Conservation (phyloP, 2,888 invertebrate genomes). For the Trissonchulus sp. region DNA sequence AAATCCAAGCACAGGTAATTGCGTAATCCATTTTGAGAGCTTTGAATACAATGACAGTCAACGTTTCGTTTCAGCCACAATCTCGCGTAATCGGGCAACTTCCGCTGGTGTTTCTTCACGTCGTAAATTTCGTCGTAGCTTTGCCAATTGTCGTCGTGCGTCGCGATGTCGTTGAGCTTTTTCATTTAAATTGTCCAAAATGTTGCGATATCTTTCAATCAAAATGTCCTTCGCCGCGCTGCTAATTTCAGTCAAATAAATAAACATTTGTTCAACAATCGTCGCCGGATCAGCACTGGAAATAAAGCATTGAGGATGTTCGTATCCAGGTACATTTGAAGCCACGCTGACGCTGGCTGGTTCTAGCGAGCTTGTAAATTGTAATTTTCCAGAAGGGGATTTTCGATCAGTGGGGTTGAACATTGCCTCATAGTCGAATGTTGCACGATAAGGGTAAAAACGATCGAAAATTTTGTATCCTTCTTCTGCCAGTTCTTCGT, state of each 20-base stretch:
- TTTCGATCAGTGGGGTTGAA: neutral
- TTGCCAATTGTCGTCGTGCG: neutral
- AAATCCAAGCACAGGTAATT: too few species aligned
- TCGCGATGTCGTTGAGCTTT: neutral
- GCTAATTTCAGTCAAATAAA: too few species aligned
- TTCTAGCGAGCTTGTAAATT: too few species aligned
- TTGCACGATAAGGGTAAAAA: neutral
- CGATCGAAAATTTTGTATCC: conserved; percentile 4
- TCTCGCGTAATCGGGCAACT: neutral
- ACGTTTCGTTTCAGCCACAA: neutral
- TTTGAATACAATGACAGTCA: too few species aligned
- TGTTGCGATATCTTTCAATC: neutral
- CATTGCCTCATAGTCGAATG: conserved; percentile 16
- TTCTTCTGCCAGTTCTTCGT: conserved; percentile 14
- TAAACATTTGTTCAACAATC: too few species aligned
- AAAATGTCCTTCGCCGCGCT: neutral
- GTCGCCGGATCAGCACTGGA: neutral
- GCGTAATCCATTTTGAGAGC: too few species aligned
- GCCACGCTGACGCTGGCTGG: too few species aligned
- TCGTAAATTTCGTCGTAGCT: neutral
- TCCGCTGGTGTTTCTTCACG: too few species aligned
- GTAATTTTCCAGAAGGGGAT: too few species aligned
- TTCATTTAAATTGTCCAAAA: neutral
- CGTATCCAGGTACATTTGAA: too few species aligned
- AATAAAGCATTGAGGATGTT: conserved; percentile 12